These are phyloP conservation scores for Esox lucius DNA, from an alignment of 2,797 vertebrate species.

Conservation along the genomic window DNA sequence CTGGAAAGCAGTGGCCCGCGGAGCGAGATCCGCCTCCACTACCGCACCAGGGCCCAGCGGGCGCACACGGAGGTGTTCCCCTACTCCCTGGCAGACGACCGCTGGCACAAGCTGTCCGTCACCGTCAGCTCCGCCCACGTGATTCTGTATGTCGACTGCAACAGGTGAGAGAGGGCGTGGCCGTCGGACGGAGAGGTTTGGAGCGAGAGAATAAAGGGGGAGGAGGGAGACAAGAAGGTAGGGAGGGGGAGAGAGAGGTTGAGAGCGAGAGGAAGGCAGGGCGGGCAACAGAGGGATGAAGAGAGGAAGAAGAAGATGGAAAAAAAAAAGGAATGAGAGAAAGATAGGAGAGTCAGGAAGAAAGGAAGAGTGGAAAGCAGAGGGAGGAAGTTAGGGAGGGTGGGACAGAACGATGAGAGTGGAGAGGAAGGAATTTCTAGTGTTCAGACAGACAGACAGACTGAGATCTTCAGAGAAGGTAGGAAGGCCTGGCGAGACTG, in stretches of 20 bases:
- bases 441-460: no score
- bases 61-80: conserved; percentile 85
- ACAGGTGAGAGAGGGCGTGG: conserved; percentile 80
- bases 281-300: neutral
- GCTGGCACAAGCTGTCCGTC: conserved; percentile 84
- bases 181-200: no score
- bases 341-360: neutral
- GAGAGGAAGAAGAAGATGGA: neutral
- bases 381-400: no score
- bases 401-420: no score
- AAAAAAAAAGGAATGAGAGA: neutral
- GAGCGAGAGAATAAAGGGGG: no score
- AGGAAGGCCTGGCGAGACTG: neutral
- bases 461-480: no score
- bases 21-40: conserved; percentile 84
- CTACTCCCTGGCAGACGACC: conserved; percentile 84
- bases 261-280: no score
- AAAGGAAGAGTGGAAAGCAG: no score
- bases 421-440: no score
- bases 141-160: conserved; percentile 84
- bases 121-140: conserved; percentile 83
- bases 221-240: no score
- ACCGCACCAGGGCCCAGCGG: conserved; percentile 72
- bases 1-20: conserved; percentile 84
- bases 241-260: no score